phyloP scores from a whole-genome alignment of 2,888 invertebrate species.

The Cheilosia soror region DNA sequence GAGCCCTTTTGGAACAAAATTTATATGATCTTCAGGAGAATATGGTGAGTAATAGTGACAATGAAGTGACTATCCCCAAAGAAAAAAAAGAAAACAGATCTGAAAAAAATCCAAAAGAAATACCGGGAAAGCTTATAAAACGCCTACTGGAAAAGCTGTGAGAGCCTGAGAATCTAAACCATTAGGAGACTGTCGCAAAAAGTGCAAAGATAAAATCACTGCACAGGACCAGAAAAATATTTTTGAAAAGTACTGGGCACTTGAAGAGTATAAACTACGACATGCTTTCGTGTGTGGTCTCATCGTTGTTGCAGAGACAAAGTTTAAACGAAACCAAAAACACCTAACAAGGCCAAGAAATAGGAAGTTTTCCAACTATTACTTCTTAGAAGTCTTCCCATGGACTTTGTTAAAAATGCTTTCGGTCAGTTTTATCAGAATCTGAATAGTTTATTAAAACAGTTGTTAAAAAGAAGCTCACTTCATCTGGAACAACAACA shows the following conservation, averaged over 20 bases:
- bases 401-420: constrained; percentile 16
- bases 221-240: not conserved
- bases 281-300: constrained; percentile 24
- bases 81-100: constrained; percentile 7
- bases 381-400: constrained; percentile 15
- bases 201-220: constrained; percentile 12
- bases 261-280: constrained; percentile 23
- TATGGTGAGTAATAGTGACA: constrained; percentile 20
- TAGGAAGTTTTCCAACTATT: constrained; percentile 17
- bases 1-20: constrained; percentile 19
- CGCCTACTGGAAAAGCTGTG: constrained; percentile 3
- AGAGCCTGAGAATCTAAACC: constrained; percentile 18
- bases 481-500: not conserved
- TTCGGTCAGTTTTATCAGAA: constrained; percentile 7
- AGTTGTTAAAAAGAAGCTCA: constrained; percentile 2
- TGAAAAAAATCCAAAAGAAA: constrained; percentile 15
- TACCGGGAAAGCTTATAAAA: constrained; percentile 12
- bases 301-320: constrained; percentile 15
- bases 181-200: constrained; percentile 24
- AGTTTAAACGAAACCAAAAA: not conserved
- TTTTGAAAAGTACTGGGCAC: constrained; percentile 21
- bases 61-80: not conserved
- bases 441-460: constrained; percentile 5
- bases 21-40: constrained; percentile 20
- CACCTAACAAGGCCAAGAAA: constrained; percentile 9